phyloP scores from a whole-genome alignment of 2,113 vertebrate genomes.

The Cairina moschata region DNA sequence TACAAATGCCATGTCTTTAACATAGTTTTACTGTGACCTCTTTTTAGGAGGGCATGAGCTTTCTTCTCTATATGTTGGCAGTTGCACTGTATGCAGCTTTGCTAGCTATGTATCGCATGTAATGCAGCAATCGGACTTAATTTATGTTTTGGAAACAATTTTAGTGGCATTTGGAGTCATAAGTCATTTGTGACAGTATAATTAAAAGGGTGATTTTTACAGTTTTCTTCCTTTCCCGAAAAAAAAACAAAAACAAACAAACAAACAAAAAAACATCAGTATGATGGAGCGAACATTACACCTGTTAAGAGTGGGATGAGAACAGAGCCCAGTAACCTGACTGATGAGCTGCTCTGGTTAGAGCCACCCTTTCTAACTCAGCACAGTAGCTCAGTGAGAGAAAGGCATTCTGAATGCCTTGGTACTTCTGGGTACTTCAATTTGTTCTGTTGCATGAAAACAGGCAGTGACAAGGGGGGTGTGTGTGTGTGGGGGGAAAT shows the following conservation, averaged over 20 bases:
- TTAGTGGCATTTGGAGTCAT: background rate
- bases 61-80: background rate
- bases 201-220: background rate
- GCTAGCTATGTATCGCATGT: background rate
- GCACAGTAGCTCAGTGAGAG: background rate
- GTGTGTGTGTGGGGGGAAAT: no score
- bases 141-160: background rate
- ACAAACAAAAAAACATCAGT: background rate
- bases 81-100: background rate
- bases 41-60: background rate
- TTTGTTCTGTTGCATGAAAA: background rate
- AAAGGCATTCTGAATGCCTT: background rate
- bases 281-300: background rate
- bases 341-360: background rate
- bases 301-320: background rate
- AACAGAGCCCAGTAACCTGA: background rate
- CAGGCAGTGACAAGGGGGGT: background rate
- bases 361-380: background rate
- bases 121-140: background rate
- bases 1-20: slow-evolving; percentile 3
- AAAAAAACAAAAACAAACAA: background rate
- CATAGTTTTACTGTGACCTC: slow-evolving; percentile 18
- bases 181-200: background rate
- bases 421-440: background rate
- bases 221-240: background rate